phyloP scores from a whole-genome alignment of 2,888 invertebrate genomes.

The Liodrosophila aerea region DNA sequence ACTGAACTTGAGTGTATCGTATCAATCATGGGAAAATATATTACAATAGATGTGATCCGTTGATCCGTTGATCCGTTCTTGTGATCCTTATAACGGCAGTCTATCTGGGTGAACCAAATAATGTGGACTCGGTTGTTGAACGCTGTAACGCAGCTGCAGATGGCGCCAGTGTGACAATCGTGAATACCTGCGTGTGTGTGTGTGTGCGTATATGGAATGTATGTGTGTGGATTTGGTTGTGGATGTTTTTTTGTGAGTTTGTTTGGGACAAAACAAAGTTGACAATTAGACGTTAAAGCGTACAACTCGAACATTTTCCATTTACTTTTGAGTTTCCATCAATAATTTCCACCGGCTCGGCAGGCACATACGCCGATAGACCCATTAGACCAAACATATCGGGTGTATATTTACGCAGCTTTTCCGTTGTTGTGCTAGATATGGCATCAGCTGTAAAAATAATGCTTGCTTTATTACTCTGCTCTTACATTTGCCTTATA shows the following conservation, averaged over 20 bases:
- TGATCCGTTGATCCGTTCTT: slow-evolving; percentile 3
- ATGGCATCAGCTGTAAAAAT: slow-evolving; percentile 38
- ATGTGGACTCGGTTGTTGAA: slow-evolving; percentile 61
- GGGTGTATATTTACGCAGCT: slow-evolving; percentile 71
- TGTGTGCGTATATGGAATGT: slow-evolving; percentile 22
- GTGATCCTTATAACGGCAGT: slow-evolving; percentile 12
- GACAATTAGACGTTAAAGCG: slow-evolving; percentile 46
- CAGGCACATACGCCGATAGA: slow-evolving; percentile 83
- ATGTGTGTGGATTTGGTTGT: slow-evolving; percentile 16
- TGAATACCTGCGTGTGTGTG: slow-evolving; percentile 68
- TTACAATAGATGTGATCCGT: slow-evolving; percentile 55
- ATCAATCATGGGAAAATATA: slow-evolving; percentile 45
- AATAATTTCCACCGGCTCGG: slow-evolving; percentile 84
- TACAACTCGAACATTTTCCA: slow-evolving; percentile 57
- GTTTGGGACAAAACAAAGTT: slow-evolving; percentile 40
- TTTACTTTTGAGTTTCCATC: slow-evolving; percentile 87
- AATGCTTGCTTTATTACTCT: too few species aligned
- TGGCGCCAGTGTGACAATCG: slow-evolving; percentile 75
- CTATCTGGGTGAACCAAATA: slow-evolving; percentile 78
- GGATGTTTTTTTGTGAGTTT: slow-evolving; percentile 26
- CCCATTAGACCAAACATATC: slow-evolving; percentile 84
- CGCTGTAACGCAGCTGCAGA: slow-evolving; percentile 57
- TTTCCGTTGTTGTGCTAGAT: slow-evolving; percentile 51
- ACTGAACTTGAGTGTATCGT: neutral
- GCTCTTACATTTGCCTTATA: too few species aligned